Conservation (phyloP, 2,888 invertebrate genomes). For the Amphipoea lucens region DNA sequence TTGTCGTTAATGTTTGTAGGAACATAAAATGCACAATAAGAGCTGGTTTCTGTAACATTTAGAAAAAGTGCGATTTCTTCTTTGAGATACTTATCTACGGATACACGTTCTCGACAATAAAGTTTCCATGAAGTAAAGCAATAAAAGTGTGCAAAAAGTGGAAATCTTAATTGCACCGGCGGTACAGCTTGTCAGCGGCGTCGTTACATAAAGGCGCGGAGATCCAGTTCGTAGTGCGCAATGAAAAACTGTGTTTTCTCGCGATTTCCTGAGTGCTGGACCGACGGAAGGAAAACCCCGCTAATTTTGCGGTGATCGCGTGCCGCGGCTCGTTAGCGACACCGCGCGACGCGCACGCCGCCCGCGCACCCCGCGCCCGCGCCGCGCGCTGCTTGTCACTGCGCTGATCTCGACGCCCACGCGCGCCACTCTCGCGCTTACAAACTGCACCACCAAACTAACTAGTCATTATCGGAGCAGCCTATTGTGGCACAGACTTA, state of each 20-base stretch:
- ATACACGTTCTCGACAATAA: slow-evolving; percentile 88
- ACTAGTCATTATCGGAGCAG: slow-evolving; percentile 81
- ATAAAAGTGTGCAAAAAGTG: slow-evolving; percentile 89
- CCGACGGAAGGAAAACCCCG: slow-evolving; percentile 89
- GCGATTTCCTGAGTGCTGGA: slow-evolving; percentile 85
- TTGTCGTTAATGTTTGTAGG: slow-evolving; percentile 77
- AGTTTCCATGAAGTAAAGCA: slow-evolving; percentile 89
- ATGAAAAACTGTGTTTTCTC: slow-evolving; percentile 89
- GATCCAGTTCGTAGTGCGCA: slow-evolving; percentile 85
- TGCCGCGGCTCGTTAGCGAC: slow-evolving; percentile 84
- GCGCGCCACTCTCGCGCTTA: slow-evolving; percentile 70
- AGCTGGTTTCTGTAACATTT: slow-evolving; percentile 86
- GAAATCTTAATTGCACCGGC: slow-evolving; percentile 88
- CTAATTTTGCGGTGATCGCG: slow-evolving; percentile 85
- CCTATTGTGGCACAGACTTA: slow-evolving; percentile 81
- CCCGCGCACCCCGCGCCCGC: slow-evolving; percentile 40
- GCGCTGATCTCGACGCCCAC: slow-evolving; percentile 71
- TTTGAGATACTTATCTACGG: slow-evolving; percentile 87
- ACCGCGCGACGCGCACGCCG: slow-evolving; percentile 65
- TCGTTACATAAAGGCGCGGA: slow-evolving; percentile 87
- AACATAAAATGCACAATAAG: slow-evolving; percentile 82
- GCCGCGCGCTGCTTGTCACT: slow-evolving; percentile 72
- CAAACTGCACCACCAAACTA: slow-evolving; percentile 77
- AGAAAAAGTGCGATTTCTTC: slow-evolving; percentile 89
- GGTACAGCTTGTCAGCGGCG: slow-evolving; percentile 84